A percentile compares a stretch with the other conserved stretches of the same genome.
Evolutionary conservation across 2,113 vertebrate genomes (phyloP).

Genomic region (Excalfactoria chinensis): DNA sequence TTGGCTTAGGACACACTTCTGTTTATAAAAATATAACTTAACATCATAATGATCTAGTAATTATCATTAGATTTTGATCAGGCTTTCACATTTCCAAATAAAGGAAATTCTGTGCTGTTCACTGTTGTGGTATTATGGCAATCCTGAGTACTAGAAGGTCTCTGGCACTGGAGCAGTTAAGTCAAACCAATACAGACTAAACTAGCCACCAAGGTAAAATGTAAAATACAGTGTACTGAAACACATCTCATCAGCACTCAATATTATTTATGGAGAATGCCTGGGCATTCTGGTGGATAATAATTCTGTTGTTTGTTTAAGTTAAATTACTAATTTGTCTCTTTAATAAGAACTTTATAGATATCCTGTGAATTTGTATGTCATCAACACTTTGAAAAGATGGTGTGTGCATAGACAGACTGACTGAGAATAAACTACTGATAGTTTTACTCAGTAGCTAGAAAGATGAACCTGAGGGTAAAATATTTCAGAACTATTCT

Average conservation of each 20-base stretch:
- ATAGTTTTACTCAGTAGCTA: conserved; percentile 35
- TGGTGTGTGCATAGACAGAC: conserved; percentile 19
- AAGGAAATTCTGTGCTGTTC: background rate
- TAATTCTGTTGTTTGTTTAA: conserved; percentile 65
- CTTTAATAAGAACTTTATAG: conserved; percentile 73
- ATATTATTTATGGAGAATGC: conserved; percentile 52
- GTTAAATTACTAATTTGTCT: conserved; percentile 74
- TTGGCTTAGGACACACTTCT: background rate
- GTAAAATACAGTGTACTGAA: conserved; percentile 18
- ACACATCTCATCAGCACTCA: conserved; percentile 13
- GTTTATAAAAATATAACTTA: background rate
- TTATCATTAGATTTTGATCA: background rate
- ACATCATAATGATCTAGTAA: background rate
- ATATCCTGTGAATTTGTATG: conserved; percentile 66
- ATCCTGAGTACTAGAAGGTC: background rate
- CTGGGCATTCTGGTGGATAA: conserved; percentile 25
- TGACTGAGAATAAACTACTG: conserved; percentile 60
- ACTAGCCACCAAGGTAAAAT: conserved; percentile 24
- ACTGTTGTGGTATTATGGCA: fast-evolving
- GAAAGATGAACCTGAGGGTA: conserved; percentile 66
- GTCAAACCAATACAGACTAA: background rate
- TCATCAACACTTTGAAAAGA: conserved; percentile 58
- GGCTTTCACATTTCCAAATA: background rate
- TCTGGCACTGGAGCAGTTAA: conserved; percentile 19
- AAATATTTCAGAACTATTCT: conserved; percentile 69